A percentile compares a stretch with the other conserved stretches of the same genome.
Evolutionary conservation across 2,888 invertebrate species (phyloP).

Genomic region (Heteropelma amictum): DNA sequence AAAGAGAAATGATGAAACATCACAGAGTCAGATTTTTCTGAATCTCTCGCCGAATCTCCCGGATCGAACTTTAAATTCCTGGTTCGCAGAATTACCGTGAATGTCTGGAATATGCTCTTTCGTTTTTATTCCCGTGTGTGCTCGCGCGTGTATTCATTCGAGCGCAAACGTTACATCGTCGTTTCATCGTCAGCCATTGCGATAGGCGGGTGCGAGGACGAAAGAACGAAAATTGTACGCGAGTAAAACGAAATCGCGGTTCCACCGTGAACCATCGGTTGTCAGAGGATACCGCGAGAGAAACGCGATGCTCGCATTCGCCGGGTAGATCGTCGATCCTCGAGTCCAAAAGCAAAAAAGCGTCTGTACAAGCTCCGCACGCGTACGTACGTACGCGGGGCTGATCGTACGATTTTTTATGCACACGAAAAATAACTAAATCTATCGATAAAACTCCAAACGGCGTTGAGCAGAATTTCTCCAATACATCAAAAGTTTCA

Average conservation of each 20-base stretch:
- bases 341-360: neutral
- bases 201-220: constrained; percentile 26
- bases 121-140: neutral
- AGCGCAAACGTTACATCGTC: constrained; percentile 18
- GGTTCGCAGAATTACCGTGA: no score
- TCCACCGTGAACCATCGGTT: constrained; percentile 22
- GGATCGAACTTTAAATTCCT: constrained; percentile 37
- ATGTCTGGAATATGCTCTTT: constrained; percentile 15
- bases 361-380: neutral
- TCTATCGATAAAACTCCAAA: no score
- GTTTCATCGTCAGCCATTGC: no score
- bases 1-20: no score
- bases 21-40: no score
- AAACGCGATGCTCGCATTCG: constrained; percentile 43
- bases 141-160: neutral
- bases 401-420: no score
- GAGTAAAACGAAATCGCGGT: constrained; percentile 49
- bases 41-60: constrained; percentile 15
- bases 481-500: no score
- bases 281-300: constrained; percentile 12
- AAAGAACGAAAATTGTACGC: constrained; percentile 55
- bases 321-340: constrained; percentile 29
- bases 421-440: no score
- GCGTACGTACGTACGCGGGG: no score
- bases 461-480: no score